These are phyloP conservation scores for Caenorhabditis parvicauda DNA, from an alignment of 2,888 invertebrate species.

Conservation along the genomic window DNA sequence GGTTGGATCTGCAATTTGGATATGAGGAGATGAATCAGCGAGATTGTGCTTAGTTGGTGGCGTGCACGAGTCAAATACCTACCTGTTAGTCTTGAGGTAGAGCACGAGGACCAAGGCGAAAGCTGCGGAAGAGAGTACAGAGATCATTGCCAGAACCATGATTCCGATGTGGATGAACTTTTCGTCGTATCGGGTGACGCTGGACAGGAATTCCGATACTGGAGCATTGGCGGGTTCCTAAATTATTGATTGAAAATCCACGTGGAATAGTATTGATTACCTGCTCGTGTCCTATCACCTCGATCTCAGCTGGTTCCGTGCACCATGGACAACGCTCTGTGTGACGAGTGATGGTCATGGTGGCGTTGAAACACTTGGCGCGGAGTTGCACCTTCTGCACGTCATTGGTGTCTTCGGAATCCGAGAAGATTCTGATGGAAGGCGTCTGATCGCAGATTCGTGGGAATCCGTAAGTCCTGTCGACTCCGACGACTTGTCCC, in stretches of 20 bases:
- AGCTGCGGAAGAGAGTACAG: constrained; percentile 26
- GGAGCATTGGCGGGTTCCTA: constrained; percentile 8
- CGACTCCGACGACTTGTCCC: constrained; percentile 49
- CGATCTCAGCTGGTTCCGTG: constrained; percentile 47
- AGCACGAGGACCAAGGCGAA: constrained; percentile 29
- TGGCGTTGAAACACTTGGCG: constrained; percentile 56
- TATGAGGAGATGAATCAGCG: too few relatives aligned
- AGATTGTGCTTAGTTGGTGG: too few relatives aligned
- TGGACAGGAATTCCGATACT: constrained; percentile 13
- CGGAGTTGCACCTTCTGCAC: constrained; percentile 28
- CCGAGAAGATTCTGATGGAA: constrained; percentile 25
- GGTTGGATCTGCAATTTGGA: too few relatives aligned
- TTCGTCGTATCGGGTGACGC: constrained; percentile 13
- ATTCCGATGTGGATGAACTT: constrained; percentile 32
- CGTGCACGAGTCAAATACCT: too few relatives aligned
- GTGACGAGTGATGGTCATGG: constrained; percentile 47
- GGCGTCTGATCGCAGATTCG: constrained; percentile 54
- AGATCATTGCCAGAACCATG: constrained; percentile 32
- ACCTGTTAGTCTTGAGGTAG: constrained; percentile 31
- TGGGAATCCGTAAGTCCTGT: constrained; percentile 55
- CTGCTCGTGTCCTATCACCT: constrained; percentile 32
- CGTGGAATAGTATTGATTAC: not conserved
- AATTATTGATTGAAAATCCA: too few relatives aligned
- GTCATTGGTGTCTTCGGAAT: constrained; percentile 9
- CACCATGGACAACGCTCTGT: constrained; percentile 56